phyloP scores from a whole-genome alignment of 2,113 vertebrate genomes.

The Lepus timidus region DNA sequence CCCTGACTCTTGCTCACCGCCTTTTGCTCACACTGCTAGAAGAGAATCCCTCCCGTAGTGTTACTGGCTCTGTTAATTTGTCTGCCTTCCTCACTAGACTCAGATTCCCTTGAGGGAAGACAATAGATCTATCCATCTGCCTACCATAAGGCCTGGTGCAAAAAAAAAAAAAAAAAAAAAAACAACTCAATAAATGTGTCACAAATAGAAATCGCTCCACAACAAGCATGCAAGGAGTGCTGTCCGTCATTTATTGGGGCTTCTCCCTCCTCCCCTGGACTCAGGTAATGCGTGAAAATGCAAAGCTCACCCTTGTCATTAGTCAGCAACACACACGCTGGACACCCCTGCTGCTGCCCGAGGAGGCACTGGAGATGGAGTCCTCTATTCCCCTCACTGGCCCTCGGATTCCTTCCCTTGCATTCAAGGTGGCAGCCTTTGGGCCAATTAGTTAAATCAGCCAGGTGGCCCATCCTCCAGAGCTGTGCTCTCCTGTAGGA shows the following conservation, averaged over 20 bases:
- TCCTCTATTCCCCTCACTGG: not conserved
- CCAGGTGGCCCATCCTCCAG: not conserved
- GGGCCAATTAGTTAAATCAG: not conserved
- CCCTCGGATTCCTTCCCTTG: not conserved
- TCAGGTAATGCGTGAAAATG: not conserved
- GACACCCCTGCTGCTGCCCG: not conserved
- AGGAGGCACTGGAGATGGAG: not conserved
- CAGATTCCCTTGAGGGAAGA: slow-evolving; percentile 17
- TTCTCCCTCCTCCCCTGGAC: not conserved
- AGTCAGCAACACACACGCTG: not conserved
- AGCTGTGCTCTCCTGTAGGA: not conserved
- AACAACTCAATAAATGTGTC: not conserved
- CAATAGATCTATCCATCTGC: not conserved
- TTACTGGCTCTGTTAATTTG: not conserved
- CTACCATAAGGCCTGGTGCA: not conserved
- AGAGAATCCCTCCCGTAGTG: not conserved
- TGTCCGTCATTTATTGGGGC: not conserved
- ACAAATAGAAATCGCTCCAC: slow-evolving; percentile 7
- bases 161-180: not conserved
- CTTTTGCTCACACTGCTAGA: not conserved
- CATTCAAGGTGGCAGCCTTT: not conserved
- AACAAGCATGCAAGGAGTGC: not conserved
- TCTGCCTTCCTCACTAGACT: slow-evolving; percentile 3
- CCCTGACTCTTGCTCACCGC: not conserved
- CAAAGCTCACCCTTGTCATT: fast-evolving